Evolutionary conservation across 2,113 vertebrate species (phyloP), one percentile per base, ranked within the genome.

Genomic region (Argyrosomus japonicus): DNA sequence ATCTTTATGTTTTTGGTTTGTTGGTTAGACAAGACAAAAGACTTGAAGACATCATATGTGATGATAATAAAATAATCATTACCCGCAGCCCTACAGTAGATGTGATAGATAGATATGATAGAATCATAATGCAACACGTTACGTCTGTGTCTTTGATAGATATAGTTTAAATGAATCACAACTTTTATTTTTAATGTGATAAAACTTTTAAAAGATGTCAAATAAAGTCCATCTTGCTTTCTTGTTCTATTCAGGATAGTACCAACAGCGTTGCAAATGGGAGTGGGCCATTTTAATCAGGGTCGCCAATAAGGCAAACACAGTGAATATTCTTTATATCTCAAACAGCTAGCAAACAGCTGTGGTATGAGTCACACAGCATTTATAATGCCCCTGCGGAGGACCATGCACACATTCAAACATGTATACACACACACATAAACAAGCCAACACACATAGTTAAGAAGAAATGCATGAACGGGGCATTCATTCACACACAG

Each of bases 401-500:
- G 58, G 17, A 47, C 18, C 23, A 56, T 2, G 29, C 27, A 61
- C 15, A 61, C 75, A 77, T 5, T 25, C 17, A 65, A 36, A 77
- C 5, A 1, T 0, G 32, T 12, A 58, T 32, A 74, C 36, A 71
- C 56, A 58, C 32, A 25, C 56, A 47, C 13, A 62, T 45, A 63
- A 18, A 70, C 4, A 32, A 9, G 15, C 54, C 57, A 15, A 87
- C 1, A 61, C 23, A 76, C 50, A 62, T 1, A 3, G 29, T 19
- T 0, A 1, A 53, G 2, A 23, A 40, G 23, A 43, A 88, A 76
- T 53, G 56, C 43, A 84, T 70, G 67, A 87, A 79, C 43, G 51
- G 53, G 9, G 18, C 51, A 74, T 90, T 89, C 80, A 84, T 80
- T 79, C 77, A 67, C 36, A 60, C 64, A 69, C 47, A 68, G 54